Evolutionary conservation across 2,113 vertebrate genomes (phyloP).

Genomic region (Sander vitreus): DNA sequence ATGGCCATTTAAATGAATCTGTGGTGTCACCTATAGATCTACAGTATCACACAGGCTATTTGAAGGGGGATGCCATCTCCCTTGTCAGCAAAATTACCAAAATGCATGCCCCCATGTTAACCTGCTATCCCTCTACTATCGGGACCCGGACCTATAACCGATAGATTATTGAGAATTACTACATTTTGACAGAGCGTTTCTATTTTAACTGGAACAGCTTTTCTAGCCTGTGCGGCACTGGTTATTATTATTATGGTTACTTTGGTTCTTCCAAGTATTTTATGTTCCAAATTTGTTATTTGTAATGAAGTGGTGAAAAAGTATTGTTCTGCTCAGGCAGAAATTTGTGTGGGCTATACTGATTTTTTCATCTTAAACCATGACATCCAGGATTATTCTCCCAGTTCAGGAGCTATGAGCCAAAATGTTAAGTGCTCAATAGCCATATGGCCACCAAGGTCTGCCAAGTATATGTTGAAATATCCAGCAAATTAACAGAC

Average conservation of each 20-base stretch:
- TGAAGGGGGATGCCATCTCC: too few relatives aligned
- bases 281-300: not conserved
- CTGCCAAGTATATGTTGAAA: not conserved
- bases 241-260: too few relatives aligned
- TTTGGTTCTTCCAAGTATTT: not conserved
- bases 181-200: too few relatives aligned
- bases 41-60: not conserved
- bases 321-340: not conserved
- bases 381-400: not conserved
- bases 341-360: not conserved
- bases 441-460: not conserved
- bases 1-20: not conserved
- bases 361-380: not conserved
- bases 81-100: too few relatives aligned
- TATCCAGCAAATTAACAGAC: not conserved
- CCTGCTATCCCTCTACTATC: too few relatives aligned
- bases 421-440: not conserved
- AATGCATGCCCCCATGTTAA: too few relatives aligned
- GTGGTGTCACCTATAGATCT: too few relatives aligned
- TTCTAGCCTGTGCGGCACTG: too few relatives aligned
- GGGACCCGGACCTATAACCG: too few relatives aligned
- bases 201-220: too few relatives aligned
- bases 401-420: not conserved
- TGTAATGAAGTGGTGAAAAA: not conserved
- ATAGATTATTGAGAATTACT: too few relatives aligned